Evolutionary conservation across 2,797 vertebrate species (phyloP).

Genomic region (Bovichtus variegatus): DNA sequence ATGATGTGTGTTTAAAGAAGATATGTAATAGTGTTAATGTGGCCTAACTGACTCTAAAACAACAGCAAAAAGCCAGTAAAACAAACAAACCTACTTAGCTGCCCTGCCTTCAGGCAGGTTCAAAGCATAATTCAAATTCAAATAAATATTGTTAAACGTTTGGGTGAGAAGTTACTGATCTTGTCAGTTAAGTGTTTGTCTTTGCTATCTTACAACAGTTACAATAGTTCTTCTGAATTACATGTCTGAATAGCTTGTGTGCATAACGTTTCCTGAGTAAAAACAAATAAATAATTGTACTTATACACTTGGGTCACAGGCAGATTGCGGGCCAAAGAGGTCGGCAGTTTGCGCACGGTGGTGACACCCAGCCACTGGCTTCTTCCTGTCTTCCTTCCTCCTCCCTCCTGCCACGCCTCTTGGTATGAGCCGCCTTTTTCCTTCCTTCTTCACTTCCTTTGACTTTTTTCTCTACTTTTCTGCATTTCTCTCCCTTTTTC

Average conservation of each 20-base stretch:
- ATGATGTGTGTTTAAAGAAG: conserved; percentile 77
- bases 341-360: conserved; percentile 43
- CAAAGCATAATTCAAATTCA: conserved; percentile 71
- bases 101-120: conserved; percentile 61
- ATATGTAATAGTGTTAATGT: conserved; percentile 73
- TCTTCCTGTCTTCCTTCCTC: not conserved
- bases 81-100: conserved; percentile 75
- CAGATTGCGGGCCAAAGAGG: conserved; percentile 49
- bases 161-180: not conserved
- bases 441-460: not conserved
- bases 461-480: not conserved
- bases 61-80: conserved; percentile 72
- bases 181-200: conserved; percentile 20
- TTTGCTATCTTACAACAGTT: conserved; percentile 26
- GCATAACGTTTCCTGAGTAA: conserved; percentile 35
- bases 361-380: not conserved
- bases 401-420: not conserved
- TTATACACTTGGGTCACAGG: conserved; percentile 30
- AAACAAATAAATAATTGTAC: not conserved
- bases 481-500: not conserved
- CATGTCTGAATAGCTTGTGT: conserved; percentile 24
- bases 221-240: conserved; percentile 6
- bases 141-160: conserved; percentile 58
- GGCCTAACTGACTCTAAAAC: conserved; percentile 75
- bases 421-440: not conserved